These are phyloP conservation scores for Scomber colias DNA, from an alignment of 2,113 vertebrate genomes.

Conservation along the genomic window DNA sequence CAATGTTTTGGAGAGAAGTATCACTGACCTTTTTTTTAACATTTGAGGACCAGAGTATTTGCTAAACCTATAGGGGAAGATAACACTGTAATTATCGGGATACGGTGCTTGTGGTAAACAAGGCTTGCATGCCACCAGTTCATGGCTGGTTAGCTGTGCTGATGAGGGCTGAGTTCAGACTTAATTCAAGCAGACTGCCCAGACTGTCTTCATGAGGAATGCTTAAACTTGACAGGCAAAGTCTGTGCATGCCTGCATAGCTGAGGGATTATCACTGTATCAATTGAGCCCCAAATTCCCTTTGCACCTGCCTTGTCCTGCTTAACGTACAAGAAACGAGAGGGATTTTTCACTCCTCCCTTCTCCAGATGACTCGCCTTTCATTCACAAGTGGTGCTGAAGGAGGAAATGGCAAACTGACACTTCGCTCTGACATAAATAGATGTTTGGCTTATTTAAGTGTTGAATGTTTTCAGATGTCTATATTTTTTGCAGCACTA, in stretches of 20 bases:
- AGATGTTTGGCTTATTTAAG: neutral
- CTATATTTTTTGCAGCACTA: neutral
- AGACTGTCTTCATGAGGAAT: slow-evolving; percentile 16
- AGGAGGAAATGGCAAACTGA: slow-evolving; percentile 5
- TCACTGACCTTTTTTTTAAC: too few species aligned
- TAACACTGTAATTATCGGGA: neutral
- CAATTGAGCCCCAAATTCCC: slow-evolving; percentile 31
- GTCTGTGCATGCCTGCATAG: slow-evolving; percentile 77
- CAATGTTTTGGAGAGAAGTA: too few species aligned
- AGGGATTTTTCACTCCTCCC: slow-evolving; percentile 33
- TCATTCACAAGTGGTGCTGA: slow-evolving; percentile 18
- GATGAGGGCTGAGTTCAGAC: neutral
- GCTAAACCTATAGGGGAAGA: neutral
- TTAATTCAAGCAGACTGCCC: neutral
- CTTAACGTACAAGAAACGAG: slow-evolving; percentile 39
- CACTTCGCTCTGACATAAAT: neutral
- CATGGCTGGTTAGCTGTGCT: neutral
- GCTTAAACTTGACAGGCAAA: slow-evolving; percentile 44
- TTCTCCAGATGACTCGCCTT: neutral
- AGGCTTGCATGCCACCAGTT: rapidly evolving
- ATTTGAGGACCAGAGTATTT: too few species aligned
- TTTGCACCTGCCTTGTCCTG: slow-evolving; percentile 71
- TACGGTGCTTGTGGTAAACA: neutral
- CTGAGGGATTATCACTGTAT: slow-evolving; percentile 72
- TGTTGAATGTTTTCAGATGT: neutral